Base-by-base conservation (phyloP, 2,113 vertebrate species). In the Platysternon megacephalum region DNA sequence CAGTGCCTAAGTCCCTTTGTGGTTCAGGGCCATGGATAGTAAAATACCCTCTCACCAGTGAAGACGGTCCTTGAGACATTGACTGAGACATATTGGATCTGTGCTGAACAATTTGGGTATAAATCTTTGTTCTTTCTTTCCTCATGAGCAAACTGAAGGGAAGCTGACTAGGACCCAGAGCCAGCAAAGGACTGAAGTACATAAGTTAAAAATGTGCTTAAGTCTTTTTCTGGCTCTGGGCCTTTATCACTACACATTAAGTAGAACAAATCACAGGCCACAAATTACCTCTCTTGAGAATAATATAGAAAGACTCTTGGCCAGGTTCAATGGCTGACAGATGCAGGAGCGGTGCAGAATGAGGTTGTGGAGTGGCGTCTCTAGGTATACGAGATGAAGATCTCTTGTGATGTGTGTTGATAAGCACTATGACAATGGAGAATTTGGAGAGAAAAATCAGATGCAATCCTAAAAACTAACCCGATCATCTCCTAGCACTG, bases 81-180 rank as follows among this genome's bases (percentile, higher is more conserved):
- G 74, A 88, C 74, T 81, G 86, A 79, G 42, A 85, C 94, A 84
- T 88, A 84, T 84, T 88, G 85, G 52, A 93, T 93, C 85, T 93
- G 87, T 95, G 95, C 95, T 97, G 94, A 97, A 96, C 92, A 94
- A 95, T 92, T 85, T 13, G 52, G 83, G 85, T 0, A 2, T 95
- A 97, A 97, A 95, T 95, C 96, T 97, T 93, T 89, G 83, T 93
- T 80, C 90, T 92, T 51, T 81, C 90, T 95, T 96, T 97, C 96
- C 93, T 89, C 88, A 65, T 79, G 32, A 89, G 92, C 87, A 97
- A 96, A 97, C 95, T 96, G 93, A 95, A 95, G 96, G 97, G 96
- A 97, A 96, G 58, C 93, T 97, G 91, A 95, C 46, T 0, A 85
- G 95, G 92, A 56, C 92, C 93, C 94, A 96, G 65, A 78, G 22